phyloP scores from a whole-genome alignment of 2,888 invertebrate genomes.

The Hypsopygia costalis region DNA sequence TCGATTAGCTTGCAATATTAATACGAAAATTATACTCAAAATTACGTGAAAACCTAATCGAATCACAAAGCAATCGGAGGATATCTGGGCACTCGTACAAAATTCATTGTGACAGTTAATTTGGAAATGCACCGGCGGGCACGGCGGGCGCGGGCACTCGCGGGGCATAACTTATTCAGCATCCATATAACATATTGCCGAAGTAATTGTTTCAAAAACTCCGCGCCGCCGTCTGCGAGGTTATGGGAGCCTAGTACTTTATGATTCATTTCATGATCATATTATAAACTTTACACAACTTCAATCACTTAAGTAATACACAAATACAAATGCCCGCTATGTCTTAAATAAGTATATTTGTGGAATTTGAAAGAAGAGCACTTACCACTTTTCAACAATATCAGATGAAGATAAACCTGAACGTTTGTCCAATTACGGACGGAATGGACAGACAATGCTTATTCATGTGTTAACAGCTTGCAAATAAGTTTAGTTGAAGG shows the following conservation, averaged over 20 bases:
- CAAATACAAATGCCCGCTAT: too few relatives aligned
- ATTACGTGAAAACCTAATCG: constrained; percentile 68
- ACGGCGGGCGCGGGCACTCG: constrained; percentile 25
- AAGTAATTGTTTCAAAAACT: constrained; percentile 68
- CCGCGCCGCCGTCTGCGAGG: constrained; percentile 39
- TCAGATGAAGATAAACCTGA: too few relatives aligned
- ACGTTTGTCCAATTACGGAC: too few relatives aligned
- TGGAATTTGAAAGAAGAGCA: too few relatives aligned
- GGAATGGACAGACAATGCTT: too few relatives aligned
- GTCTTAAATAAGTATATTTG: too few relatives aligned
- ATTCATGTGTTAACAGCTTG: too few relatives aligned
- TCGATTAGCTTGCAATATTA: constrained; percentile 14
- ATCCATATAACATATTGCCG: constrained; percentile 68
- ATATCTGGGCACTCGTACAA: constrained; percentile 53
- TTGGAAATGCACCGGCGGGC: constrained; percentile 64
- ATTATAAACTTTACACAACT: too few relatives aligned
- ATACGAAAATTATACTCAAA: constrained; percentile 18
- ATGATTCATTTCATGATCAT: constrained; percentile 22
- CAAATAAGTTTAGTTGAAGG: too few relatives aligned
- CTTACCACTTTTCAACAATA: too few relatives aligned
- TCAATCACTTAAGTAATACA: too few relatives aligned
- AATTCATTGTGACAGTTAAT: constrained; percentile 76
- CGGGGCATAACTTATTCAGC: constrained; percentile 67
- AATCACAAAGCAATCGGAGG: constrained; percentile 69
- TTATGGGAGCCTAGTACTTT: constrained; percentile 37